phyloP scores from a whole-genome alignment of 53 echinoderm and acorn worm species.

The Echinarachnius parma region DNA sequence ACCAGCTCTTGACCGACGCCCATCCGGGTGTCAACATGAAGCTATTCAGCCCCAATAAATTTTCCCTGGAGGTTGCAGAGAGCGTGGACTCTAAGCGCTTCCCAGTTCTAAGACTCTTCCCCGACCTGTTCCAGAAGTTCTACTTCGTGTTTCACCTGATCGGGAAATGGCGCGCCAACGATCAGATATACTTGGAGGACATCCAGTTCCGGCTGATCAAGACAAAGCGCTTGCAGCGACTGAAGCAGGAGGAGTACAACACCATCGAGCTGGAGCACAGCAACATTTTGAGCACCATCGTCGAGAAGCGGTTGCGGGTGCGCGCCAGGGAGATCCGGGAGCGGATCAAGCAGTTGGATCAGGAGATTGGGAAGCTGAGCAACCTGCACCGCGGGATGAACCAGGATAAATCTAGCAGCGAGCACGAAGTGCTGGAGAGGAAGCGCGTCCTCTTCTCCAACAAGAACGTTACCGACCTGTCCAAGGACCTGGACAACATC shows the following conservation, averaged over 20 bases:
- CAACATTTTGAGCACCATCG: conserved; percentile 69
- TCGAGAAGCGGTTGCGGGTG: conserved; percentile 85
- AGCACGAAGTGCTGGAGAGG: conserved; percentile 74
- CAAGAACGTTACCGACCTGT: conserved; percentile 67
- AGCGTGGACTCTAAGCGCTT: conserved; percentile 79
- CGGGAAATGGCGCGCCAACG: conserved; percentile 86
- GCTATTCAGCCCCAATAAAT: conserved; percentile 83
- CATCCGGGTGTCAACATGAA: conserved; percentile 65
- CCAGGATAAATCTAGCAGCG: conserved; percentile 62
- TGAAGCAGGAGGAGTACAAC: conserved; percentile 91
- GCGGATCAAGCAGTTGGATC: conserved; percentile 63
- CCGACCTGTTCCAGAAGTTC: conserved; percentile 94
- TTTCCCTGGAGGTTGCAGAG: conserved; percentile 89
- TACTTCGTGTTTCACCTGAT: conserved; percentile 74
- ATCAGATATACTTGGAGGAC: conserved; percentile 93
- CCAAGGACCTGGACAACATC: conserved; percentile 74
- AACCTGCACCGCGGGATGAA: conserved; percentile 50
- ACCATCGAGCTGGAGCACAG: conserved; percentile 77
- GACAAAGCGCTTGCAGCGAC: conserved; percentile 72
- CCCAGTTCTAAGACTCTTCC: conserved; percentile 77
- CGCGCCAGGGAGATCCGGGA: conserved; percentile 75
- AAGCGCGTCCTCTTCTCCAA: conserved; percentile 63
- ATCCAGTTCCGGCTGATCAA: conserved; percentile 84
- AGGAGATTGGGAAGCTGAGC: conserved; percentile 61
- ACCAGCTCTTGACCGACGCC: conserved; percentile 53